Percentiles rank a stretch among this genome's conserved stretches.
phyloP scores from a whole-genome alignment of 1,140 invertebrate genomes.

The Orussus abietinus region DNA sequence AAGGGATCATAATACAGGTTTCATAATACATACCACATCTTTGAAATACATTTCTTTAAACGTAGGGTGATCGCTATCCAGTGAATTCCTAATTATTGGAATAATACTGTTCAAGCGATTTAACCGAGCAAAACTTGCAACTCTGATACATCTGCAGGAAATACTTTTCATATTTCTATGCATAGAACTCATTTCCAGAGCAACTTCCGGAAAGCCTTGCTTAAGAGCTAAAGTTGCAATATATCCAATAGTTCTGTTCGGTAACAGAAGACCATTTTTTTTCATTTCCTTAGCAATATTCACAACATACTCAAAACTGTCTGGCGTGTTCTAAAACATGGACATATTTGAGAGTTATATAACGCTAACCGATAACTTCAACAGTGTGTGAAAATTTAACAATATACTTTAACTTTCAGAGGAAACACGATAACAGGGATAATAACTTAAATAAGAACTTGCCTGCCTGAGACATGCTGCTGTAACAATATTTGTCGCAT shows the following conservation, averaged over 20 bases:
- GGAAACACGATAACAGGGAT: no score
- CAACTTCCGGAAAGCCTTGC: constrained; percentile 62
- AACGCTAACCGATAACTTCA: no score
- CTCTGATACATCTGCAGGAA: constrained; percentile 65
- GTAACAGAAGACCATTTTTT: constrained; percentile 52
- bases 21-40: constrained; percentile 44
- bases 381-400: no score
- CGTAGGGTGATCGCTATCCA: constrained; percentile 56
- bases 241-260: constrained; percentile 61
- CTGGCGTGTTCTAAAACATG: constrained; percentile 67
- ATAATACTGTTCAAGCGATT: constrained; percentile 64
- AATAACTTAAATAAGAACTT: constrained; percentile 28
- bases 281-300: constrained; percentile 59
- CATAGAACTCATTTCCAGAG: constrained; percentile 62
- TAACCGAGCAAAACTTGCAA: constrained; percentile 59
- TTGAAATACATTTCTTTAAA: constrained; percentile 54
- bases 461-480: constrained; percentile 77
- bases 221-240: constrained; percentile 64
- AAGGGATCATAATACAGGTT: no score
- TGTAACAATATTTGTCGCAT: constrained; percentile 61
- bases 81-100: constrained; percentile 55
- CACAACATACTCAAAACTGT: constrained; percentile 64
- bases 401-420: no score
- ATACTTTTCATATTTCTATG: constrained; percentile 59
- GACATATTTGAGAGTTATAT: no score